These are phyloP conservation scores for Catharus ustulatus DNA, from an alignment of 2,797 vertebrate species.

Conservation along the genomic window DNA sequence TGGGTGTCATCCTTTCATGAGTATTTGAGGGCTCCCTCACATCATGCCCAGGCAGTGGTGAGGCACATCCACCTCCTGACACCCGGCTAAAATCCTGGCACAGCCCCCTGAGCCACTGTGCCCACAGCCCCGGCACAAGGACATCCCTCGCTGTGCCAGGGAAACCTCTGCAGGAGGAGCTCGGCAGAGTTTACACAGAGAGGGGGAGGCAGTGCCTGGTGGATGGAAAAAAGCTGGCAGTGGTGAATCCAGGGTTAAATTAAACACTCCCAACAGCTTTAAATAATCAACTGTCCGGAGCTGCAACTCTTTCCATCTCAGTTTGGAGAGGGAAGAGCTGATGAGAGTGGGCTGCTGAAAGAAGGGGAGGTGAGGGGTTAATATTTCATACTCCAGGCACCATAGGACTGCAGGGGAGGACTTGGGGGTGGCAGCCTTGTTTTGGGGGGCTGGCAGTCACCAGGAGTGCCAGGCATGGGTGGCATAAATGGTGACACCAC, in stretches of 20 bases:
- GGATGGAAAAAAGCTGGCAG: constrained; percentile 59
- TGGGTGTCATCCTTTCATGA: background rate
- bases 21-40: background rate
- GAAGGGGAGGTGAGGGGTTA: background rate
- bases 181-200: background rate
- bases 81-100: background rate
- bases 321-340: constrained; percentile 13
- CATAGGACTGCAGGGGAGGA: fast-evolving
- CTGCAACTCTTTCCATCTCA: background rate
- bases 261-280: constrained; percentile 70
- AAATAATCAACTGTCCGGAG: constrained; percentile 53
- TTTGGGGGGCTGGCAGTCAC: background rate
- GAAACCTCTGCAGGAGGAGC: background rate
- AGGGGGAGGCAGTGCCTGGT: background rate
- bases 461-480: background rate
- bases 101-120: background rate
- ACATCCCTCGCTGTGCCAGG: fast-evolving
- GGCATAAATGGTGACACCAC: fast-evolving
- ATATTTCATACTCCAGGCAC: background rate
- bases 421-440: background rate
- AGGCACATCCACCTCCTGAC: fast-evolving
- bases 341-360: background rate
- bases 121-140: background rate
- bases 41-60: fast-evolving
- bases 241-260: constrained; percentile 60